Percentiles rank a stretch among this genome's conserved stretches.
phyloP scores from a whole-genome alignment of 1,140 invertebrate genomes.

The Macrocentrus cingulum region DNA sequence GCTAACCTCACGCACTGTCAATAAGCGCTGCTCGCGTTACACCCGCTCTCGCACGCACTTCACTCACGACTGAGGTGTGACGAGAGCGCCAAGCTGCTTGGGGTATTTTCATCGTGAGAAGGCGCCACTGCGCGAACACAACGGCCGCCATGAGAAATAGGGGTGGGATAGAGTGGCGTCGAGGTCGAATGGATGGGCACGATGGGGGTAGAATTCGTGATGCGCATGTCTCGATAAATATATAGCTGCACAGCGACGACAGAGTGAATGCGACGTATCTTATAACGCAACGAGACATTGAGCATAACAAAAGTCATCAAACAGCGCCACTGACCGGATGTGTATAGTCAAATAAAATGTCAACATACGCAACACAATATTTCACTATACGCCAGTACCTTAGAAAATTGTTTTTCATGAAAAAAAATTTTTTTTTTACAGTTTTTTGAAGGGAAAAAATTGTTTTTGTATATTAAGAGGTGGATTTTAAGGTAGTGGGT shows the following conservation, averaged over 20 bases:
- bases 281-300: slow-evolving; percentile 5
- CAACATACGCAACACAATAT: background rate
- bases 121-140: slow-evolving; percentile 41
- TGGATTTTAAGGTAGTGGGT: too few relatives aligned
- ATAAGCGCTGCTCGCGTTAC: slow-evolving; percentile 35
- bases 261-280: background rate
- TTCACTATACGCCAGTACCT: too few relatives aligned
- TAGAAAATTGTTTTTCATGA: too few relatives aligned
- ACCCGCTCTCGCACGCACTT: slow-evolving; percentile 57
- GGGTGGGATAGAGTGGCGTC: slow-evolving; percentile 6
- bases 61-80: slow-evolving; percentile 52
- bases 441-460: too few relatives aligned
- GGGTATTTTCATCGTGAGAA: slow-evolving; percentile 25
- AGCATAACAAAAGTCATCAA: slow-evolving; percentile 29
- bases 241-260: background rate
- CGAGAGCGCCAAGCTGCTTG: slow-evolving; percentile 8
- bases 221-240: background rate
- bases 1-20: slow-evolving; percentile 43
- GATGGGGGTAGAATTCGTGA: background rate
- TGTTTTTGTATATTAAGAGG: too few relatives aligned
- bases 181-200: background rate
- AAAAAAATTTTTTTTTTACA: too few relatives aligned
- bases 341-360: background rate
- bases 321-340: slow-evolving; percentile 24
- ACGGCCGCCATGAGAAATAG: slow-evolving; percentile 4